Evolutionary conservation across 2,113 vertebrate species (phyloP), one percentile per base, ranked within the genome.

Genomic region (Otolemur garnettii): DNA sequence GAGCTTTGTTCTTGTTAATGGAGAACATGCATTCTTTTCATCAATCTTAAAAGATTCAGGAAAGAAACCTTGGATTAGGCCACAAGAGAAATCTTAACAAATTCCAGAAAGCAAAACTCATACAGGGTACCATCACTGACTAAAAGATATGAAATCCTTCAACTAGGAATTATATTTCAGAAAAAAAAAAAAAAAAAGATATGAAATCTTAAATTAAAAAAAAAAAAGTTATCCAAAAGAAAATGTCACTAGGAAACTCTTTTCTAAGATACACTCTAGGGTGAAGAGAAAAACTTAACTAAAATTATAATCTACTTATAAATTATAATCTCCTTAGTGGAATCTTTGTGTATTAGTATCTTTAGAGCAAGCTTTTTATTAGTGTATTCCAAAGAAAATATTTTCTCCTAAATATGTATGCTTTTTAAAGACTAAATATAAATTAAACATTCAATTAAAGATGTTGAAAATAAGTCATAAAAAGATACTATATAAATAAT

Each of bases 131-230:
- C 77, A 82, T 95, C 35, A 90, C 28, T 33, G 10, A 57, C 33
- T 79, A 77, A 90, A 96, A 93, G 26, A 35, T 57, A 93, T 53
- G 3, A 60, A 79, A 68, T 53, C 55, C n/a, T n/a, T n/a, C n/a
- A n/a, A n/a, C n/a, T n/a, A n/a, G n/a, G n/a, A n/a, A n/a, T n/a
- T n/a, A n/a, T n/a, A n/a, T n/a, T n/a, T n/a, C n/a, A n/a, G n/a
- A n/a, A n/a, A n/a, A n/a, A n/a, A n/a, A n/a, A n/a, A n/a, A n/a
- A n/a, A n/a, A n/a, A 77, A 90, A 96, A 93, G 26, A 35, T 57
- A 93, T 53, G 3, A 60, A 79, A 68, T 53, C 55, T 57, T 82
- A 14, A 66, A 84, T 64, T 78, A n/a, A 28, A 74, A 77, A 21
- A 62, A 35, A 35, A 66, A 19, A 38, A n/a, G 30, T 45, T 38